phyloP scores from a whole-genome alignment of 2,888 invertebrate species.

The Gonocerus acuteangulatus region DNA sequence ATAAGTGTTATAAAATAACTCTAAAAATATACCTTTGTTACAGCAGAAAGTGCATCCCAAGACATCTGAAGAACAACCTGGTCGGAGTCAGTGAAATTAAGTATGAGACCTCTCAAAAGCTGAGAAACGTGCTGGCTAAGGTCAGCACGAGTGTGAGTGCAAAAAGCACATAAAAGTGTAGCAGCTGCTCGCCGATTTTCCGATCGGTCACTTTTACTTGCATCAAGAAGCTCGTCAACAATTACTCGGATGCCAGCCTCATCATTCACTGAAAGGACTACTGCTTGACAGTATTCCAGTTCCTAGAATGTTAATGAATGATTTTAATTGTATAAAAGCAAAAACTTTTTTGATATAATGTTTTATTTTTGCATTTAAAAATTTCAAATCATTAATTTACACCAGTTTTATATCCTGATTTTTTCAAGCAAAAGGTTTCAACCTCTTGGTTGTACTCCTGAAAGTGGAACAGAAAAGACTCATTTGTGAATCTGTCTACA shows the following conservation, averaged over 20 bases:
- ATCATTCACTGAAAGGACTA: constrained; percentile 82
- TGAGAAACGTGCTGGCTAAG: constrained; percentile 81
- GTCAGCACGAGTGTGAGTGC: constrained; percentile 79
- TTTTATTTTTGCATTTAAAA: too few relatives aligned
- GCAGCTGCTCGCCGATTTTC: constrained; percentile 72
- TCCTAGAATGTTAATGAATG: constrained; percentile 49
- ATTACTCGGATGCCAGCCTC: constrained; percentile 80
- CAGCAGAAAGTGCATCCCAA: constrained; percentile 85
- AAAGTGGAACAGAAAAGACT: too few relatives aligned
- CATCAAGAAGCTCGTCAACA: constrained; percentile 75
- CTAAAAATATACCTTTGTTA: constrained; percentile 58
- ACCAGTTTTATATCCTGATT: too few relatives aligned
- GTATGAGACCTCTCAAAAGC: constrained; percentile 76
- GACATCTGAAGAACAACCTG: constrained; percentile 73
- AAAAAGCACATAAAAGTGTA: constrained; percentile 81
- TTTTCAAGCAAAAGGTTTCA: too few relatives aligned
- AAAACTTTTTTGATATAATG: too few relatives aligned
- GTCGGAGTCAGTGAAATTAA: constrained; percentile 74
- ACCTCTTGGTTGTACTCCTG: too few relatives aligned
- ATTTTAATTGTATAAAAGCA: neutral
- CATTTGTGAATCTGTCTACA: too few relatives aligned
- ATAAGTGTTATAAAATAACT: too few relatives aligned
- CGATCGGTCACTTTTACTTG: constrained; percentile 57
- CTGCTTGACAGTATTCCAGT: constrained; percentile 84
- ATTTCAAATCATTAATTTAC: too few relatives aligned